Evolutionary conservation across 2,888 invertebrate species (phyloP).

Genomic region (Diarsia rubi): DNA sequence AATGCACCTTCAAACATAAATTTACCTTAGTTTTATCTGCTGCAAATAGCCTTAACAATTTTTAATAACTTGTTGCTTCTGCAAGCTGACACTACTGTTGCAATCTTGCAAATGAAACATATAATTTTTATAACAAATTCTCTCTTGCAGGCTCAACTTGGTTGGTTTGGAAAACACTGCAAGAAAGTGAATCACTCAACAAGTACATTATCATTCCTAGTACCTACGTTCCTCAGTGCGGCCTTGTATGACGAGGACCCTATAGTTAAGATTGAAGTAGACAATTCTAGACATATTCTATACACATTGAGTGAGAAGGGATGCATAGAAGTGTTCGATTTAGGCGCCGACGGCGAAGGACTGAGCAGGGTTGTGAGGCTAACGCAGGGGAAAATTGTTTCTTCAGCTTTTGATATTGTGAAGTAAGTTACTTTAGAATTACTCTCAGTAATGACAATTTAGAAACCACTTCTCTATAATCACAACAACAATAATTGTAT

Average conservation of each 20-base stretch:
- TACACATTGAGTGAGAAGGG: slow-evolving; percentile 98
- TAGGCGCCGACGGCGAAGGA: slow-evolving; percentile 94
- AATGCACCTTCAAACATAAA: background rate
- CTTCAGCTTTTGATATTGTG: slow-evolving; percentile 94
- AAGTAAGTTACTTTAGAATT: slow-evolving; percentile 91
- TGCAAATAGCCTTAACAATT: background rate
- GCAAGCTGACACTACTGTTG: background rate
- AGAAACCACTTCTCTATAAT: background rate
- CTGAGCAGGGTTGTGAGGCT: slow-evolving; percentile 94
- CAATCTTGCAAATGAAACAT: background rate
- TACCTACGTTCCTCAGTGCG: slow-evolving; percentile 97
- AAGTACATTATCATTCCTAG: slow-evolving; percentile 95
- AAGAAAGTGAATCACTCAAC: slow-evolving; percentile 98
- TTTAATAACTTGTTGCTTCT: background rate
- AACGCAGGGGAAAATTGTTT: slow-evolving; percentile 94
- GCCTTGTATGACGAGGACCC: slow-evolving; percentile 97
- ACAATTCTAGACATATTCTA: slow-evolving; percentile 96
- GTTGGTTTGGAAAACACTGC: slow-evolving; percentile 98
- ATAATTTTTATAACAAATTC: background rate
- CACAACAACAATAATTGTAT: background rate
- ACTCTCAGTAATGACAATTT: background rate
- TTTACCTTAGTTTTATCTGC: background rate
- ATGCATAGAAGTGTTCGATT: slow-evolving; percentile 96
- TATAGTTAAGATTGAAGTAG: slow-evolving; percentile 96
- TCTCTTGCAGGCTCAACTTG: slow-evolving; percentile 93